Evolutionary conservation across 2,797 vertebrate species (phyloP), one percentile per base, ranked within the genome.

Genomic region (Acropternis orthonyx): DNA sequence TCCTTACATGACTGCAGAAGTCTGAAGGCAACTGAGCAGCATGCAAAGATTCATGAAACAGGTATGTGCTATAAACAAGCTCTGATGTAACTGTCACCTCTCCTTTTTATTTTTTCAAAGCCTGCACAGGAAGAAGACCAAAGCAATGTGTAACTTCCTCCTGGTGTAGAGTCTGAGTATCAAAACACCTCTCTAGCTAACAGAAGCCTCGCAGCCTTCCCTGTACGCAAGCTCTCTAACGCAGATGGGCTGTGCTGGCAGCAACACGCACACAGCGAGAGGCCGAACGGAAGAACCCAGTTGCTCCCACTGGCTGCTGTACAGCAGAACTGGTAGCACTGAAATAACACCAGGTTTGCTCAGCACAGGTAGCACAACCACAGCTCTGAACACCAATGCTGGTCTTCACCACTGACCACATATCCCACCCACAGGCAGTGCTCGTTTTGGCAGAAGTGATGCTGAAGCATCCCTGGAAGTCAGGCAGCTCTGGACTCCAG

Each of bases 361-460:
- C 46, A 13, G 66, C 26, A 32, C 79, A 87, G 68, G 91, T 39
- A 88, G 26, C 16, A 14, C 4, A 15, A 3, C 0, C 3, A 23
- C 43, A 43, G 0, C 48, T 39, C 17, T 0, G 30, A 44, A 8
- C 21, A 14, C 4, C 4, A 13, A 1, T 0, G 0, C 9, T 2
- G 14, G 1, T 34, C 44, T 37, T 37, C 15, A 61, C 21, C 12
- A 0, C 0, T 16, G 17, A 11, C 6, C 46, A 5, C 26, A 15
- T 24, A 28, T 6, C n/a, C 43, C 67, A 54, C 8, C 27, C 9
- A 0, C 1, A 0, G 44, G 71, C 5, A 37, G 18, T 0, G 7
- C 4, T 83, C 13, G 0, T 22, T 44, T 24, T 1, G 16, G 73
- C 46, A 67, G 11, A 55, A 52, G n/a, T 0, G 13, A 63, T 10